Conservation (phyloP, 53 echinoderm and acorn worm species). For the Arbacia lixula region DNA sequence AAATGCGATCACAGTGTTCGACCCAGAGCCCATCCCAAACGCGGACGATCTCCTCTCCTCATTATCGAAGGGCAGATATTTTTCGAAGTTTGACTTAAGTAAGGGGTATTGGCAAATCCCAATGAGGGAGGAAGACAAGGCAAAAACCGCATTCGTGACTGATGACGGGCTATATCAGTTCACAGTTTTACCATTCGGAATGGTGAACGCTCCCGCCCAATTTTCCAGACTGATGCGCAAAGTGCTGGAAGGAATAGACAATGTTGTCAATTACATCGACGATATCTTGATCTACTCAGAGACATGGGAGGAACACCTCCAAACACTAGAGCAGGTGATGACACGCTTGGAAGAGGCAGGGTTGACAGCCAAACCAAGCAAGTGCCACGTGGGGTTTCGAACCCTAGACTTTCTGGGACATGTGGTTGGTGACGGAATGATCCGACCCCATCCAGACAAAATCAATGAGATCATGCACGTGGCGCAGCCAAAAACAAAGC, state of each 20-base stretch:
- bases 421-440: conserved; percentile 46
- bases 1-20: conserved; percentile 56
- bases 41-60: conserved; percentile 44
- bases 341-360: conserved; percentile 51
- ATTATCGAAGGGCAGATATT: conserved; percentile 35
- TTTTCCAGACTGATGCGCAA: conserved; percentile 63
- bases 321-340: conserved; percentile 25
- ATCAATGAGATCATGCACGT: conserved; percentile 25
- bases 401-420: conserved; percentile 68
- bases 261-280: conserved; percentile 67
- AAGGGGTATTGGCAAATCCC: conserved; percentile 81
- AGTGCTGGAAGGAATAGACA: conserved; percentile 42
- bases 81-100: conserved; percentile 62
- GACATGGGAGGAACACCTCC: conserved; percentile 56
- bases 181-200: conserved; percentile 62
- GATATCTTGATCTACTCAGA: conserved; percentile 63
- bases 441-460: conserved; percentile 48
- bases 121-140: conserved; percentile 31
- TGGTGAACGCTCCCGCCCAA: conserved; percentile 62
- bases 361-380: conserved; percentile 63
- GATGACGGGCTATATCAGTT: conserved; percentile 60
- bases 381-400: conserved; percentile 57
- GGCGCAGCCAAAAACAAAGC: not conserved
- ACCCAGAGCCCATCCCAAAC: conserved; percentile 70
- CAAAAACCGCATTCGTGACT: conserved; percentile 62